phyloP scores from a whole-genome alignment of 2,113 vertebrate genomes.

The Peromyscus californicus region DNA sequence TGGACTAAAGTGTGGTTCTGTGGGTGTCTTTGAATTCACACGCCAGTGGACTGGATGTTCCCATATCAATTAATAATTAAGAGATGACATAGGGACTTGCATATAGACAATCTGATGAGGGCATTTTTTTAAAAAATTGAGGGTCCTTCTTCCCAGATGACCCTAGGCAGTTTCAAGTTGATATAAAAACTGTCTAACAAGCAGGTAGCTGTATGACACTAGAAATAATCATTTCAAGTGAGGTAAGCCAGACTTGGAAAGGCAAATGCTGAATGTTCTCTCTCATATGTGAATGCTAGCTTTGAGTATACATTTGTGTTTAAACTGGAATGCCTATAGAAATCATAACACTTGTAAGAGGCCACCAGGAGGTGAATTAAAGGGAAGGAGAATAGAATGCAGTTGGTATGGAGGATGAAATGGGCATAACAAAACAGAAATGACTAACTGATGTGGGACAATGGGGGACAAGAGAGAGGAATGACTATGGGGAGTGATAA shows the following conservation, averaged over 20 bases:
- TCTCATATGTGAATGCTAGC: neutral
- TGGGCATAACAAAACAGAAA: neutral
- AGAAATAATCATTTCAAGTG: neutral
- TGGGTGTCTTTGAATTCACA: too few relatives aligned
- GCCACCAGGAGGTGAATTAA: neutral
- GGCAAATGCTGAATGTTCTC: neutral
- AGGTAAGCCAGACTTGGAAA: neutral
- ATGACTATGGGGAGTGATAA: neutral
- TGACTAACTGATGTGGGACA: neutral
- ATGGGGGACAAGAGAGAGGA: neutral
- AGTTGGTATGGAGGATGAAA: neutral
- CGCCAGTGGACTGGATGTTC: too few relatives aligned
- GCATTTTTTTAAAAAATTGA: neutral
- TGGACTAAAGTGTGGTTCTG: neutral
- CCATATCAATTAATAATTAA: too few relatives aligned
- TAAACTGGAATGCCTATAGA: neutral
- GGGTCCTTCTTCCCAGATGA: neutral
- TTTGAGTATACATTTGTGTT: neutral
- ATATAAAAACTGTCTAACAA: neutral
- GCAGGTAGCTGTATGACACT: neutral
- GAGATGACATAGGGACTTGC: too few relatives aligned
- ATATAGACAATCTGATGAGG: too few relatives aligned
- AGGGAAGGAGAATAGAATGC: neutral
- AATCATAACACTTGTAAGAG: neutral
- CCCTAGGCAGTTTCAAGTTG: neutral